Percentiles rank a stretch among this genome's conserved stretches.
Evolutionary conservation across 2,888 invertebrate species (phyloP).

Genomic region (Caenorhabditis becei): DNA sequence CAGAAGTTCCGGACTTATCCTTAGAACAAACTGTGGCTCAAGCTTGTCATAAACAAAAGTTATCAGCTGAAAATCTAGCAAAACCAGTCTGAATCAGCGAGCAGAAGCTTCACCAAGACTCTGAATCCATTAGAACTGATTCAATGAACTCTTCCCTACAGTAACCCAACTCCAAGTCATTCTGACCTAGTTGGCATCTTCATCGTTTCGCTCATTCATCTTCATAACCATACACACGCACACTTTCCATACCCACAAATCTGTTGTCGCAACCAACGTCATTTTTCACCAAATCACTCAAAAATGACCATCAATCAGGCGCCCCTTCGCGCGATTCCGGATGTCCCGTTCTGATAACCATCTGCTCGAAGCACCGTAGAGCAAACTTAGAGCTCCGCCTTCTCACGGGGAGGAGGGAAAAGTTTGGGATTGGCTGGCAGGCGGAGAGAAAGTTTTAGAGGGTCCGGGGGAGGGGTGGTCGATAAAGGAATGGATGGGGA

Average conservation of each 20-base stretch:
- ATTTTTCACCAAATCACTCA: slow-evolving; percentile 45
- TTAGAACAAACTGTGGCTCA: no score
- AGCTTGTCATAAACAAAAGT: no score
- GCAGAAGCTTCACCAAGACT: no score
- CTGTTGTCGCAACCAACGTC: slow-evolving; percentile 4
- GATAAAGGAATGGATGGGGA: neutral
- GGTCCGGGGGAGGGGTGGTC: no score
- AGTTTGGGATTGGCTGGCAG: neutral
- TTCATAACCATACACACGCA: slow-evolving; percentile 41
- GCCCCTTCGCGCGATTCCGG: neutral
- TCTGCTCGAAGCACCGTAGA: slow-evolving; percentile 28
- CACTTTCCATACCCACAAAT: slow-evolving; percentile 4
- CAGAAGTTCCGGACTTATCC: no score
- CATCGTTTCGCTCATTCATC: slow-evolving; percentile 15
- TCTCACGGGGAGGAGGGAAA: neutral
- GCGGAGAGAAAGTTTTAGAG: neutral
- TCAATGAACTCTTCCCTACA: neutral
- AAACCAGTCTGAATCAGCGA: no score
- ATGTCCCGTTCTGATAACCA: slow-evolving; percentile 42
- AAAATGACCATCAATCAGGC: slow-evolving; percentile 45
- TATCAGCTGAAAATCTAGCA: no score
- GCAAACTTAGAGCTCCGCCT: slow-evolving; percentile 16
- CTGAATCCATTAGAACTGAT: no score
- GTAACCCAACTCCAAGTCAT: neutral
- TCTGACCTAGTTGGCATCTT: neutral